phyloP scores from a whole-genome alignment of 2,888 invertebrate genomes.

The Xestia c-nigrum region DNA sequence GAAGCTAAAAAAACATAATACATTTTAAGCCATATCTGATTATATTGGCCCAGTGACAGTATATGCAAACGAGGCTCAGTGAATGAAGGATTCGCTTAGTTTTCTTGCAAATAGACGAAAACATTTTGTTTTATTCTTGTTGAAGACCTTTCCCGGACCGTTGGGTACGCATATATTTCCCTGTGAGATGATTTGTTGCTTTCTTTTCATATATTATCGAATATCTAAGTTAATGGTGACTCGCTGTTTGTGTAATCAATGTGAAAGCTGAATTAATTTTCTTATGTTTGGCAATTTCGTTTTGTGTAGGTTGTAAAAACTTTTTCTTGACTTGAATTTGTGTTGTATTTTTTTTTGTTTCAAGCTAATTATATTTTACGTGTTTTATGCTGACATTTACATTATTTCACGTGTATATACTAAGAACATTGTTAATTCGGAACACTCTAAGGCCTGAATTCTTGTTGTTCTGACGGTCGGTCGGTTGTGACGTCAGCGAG shows the following conservation, averaged over 20 bases:
- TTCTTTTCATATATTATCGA: slow-evolving; percentile 61
- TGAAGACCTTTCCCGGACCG: slow-evolving; percentile 73
- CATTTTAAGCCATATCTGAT: background rate
- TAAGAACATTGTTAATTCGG: background rate
- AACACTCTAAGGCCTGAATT: background rate
- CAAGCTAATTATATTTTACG: background rate
- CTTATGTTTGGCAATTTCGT: slow-evolving; percentile 27
- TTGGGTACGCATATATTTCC: slow-evolving; percentile 72
- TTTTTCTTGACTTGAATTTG: background rate
- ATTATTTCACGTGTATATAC: background rate
- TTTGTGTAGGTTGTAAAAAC: slow-evolving; percentile 7
- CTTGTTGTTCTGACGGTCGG: too few relatives aligned
- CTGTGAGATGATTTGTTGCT: slow-evolving; percentile 76
- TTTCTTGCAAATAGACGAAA: slow-evolving; percentile 78
- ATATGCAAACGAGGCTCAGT: slow-evolving; percentile 70
- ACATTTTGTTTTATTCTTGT: slow-evolving; percentile 79
- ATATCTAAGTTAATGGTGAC: slow-evolving; percentile 57
- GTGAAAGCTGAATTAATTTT: slow-evolving; percentile 21
- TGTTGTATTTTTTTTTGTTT: background rate
- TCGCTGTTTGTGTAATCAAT: slow-evolving; percentile 56
- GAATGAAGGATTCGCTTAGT: slow-evolving; percentile 79
- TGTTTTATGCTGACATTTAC: background rate
- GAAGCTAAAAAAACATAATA: background rate
- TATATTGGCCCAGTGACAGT: slow-evolving; percentile 11
- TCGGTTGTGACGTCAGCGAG: too few relatives aligned